Conservation (phyloP, 2,888 invertebrate genomes). For the Litoditis marina region DNA sequence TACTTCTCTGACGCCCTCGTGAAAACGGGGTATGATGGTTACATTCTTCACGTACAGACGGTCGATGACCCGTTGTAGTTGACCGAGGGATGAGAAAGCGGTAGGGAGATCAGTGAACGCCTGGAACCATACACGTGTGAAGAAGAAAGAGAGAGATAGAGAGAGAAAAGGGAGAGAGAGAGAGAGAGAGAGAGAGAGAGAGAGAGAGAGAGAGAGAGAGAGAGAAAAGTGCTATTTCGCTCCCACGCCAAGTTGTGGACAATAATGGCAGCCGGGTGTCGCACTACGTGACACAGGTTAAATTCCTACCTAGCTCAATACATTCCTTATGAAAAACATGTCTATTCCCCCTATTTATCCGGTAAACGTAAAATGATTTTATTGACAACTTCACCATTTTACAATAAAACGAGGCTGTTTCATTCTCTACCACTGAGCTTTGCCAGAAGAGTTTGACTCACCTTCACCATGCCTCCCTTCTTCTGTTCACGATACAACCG, state of each 20-base stretch:
- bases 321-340: too few species aligned
- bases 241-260: too few species aligned
- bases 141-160: not conserved
- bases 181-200: not conserved
- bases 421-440: not conserved
- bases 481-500: constrained; percentile 85
- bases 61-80: constrained; percentile 89
- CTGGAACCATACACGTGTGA: constrained; percentile 5
- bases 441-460: too few species aligned
- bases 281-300: too few species aligned
- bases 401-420: too few species aligned
- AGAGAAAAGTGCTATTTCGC: too few species aligned
- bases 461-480: constrained; percentile 73
- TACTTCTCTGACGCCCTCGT: constrained; percentile 40
- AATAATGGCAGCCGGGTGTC: too few species aligned
- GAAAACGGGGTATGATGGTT: constrained; percentile 55
- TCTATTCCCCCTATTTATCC: too few species aligned
- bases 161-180: not conserved
- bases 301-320: too few species aligned
- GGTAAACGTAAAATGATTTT: too few species aligned
- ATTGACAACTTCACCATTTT: too few species aligned
- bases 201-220: constrained; percentile 1
- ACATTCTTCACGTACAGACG: constrained; percentile 77
- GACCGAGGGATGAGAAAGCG: constrained; percentile 79
- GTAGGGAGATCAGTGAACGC: constrained; percentile 68